A percentile compares a stretch with the other conserved stretches of the same genome.
Conservation (phyloP, 2,888 invertebrate genomes). For the Netelia inedita region DNA sequence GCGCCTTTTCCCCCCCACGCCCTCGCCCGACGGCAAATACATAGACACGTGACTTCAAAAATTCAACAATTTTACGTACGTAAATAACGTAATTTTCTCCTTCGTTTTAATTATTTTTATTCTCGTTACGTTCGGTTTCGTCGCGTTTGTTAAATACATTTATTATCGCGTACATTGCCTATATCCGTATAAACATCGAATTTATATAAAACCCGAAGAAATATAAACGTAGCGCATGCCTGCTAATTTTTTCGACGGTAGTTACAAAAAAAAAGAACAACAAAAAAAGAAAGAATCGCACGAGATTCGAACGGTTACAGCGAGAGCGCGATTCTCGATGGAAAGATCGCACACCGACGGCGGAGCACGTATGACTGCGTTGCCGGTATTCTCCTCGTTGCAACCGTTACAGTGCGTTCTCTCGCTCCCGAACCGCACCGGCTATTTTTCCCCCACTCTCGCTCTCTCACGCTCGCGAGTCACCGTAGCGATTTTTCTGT, state of each 20-base stretch:
- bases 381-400: slow-evolving; percentile 19
- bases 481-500: slow-evolving; percentile 9
- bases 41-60: no score
- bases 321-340: background rate
- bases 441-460: slow-evolving; percentile 40
- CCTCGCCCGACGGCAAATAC: background rate
- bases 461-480: background rate
- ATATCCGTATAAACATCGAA: no score
- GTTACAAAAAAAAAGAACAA: slow-evolving; percentile 14
- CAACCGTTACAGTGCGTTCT: slow-evolving; percentile 34
- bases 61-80: no score
- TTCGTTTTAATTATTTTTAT: no score
- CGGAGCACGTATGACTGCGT: slow-evolving; percentile 81
- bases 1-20: background rate
- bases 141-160: no score
- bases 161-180: no score
- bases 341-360: slow-evolving; percentile 78
- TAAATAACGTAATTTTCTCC: no score
- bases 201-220: no score
- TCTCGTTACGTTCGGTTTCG: no score
- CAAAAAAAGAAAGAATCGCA: slow-evolving; percentile 10
- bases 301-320: slow-evolving; percentile 60
- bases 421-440: slow-evolving; percentile 15
- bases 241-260: background rate
- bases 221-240: no score